Percentiles rank a stretch among this genome's conserved stretches.
Evolutionary conservation across 1,140 invertebrate species (phyloP).

Genomic region (Bombus terrestris): DNA sequence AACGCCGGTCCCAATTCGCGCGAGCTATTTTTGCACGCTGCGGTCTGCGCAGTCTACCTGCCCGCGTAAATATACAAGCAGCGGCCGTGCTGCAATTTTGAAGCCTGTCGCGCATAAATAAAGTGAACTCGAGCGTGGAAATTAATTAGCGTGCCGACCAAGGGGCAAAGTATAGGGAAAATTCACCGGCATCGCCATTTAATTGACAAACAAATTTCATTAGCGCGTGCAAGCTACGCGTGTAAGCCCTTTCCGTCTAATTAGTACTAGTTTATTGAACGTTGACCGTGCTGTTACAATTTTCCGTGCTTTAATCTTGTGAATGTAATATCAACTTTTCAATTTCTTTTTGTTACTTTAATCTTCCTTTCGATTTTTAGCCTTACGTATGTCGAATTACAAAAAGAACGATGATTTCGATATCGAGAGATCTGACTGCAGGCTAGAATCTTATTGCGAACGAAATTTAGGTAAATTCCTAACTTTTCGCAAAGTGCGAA

Average conservation of each 20-base stretch:
- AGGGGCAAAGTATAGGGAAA: conserved; percentile 65
- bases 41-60: conserved; percentile 27
- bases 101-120: conserved; percentile 73
- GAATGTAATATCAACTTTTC: not conserved
- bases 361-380: not conserved
- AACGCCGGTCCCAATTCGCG: conserved; percentile 21
- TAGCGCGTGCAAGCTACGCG: conserved; percentile 43
- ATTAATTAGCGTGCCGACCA: conserved; percentile 70
- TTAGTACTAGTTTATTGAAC: conserved; percentile 22
- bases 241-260: conserved; percentile 39
- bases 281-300: not conserved
- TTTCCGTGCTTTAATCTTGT: not conserved
- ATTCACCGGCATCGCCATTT: conserved; percentile 62
- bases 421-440: too few relatives aligned
- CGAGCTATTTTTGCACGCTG: conserved; percentile 56
- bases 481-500: not conserved
- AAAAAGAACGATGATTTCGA: too few relatives aligned
- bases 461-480: not conserved
- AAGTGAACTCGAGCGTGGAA: conserved; percentile 69
- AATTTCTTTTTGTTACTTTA: not conserved
- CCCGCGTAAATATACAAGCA: conserved; percentile 59
- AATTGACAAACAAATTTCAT: conserved; percentile 69
- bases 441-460: too few relatives aligned
- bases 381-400: too few relatives aligned
- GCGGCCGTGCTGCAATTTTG: conserved; percentile 63